Evolutionary conservation across 2,113 vertebrate genomes (phyloP).

Genomic region (Tapirus terrestris): DNA sequence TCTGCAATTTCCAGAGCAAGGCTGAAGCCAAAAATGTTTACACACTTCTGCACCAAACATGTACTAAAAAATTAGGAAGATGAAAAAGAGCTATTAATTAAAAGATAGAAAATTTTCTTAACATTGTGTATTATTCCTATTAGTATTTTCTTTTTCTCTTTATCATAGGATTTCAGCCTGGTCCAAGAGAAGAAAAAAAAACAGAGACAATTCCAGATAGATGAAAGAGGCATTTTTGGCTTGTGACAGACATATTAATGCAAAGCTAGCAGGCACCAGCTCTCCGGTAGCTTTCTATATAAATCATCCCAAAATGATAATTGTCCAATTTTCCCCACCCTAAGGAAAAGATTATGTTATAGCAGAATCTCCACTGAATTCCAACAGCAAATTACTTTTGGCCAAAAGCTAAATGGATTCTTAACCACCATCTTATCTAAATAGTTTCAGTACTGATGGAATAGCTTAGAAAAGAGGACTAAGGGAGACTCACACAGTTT

Average conservation of each 20-base stretch:
- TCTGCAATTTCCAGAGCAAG: conserved; percentile 33
- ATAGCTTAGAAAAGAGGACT: neutral
- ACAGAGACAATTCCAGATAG: conserved; percentile 26
- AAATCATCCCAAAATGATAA: conserved; percentile 63
- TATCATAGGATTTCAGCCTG: neutral
- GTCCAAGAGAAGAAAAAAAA: conserved; percentile 41
- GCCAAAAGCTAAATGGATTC: conserved; percentile 63
- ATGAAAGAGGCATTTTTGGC: conserved; percentile 7
- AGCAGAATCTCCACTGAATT: conserved; percentile 61
- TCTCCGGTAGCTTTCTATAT: neutral
- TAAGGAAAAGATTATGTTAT: conserved; percentile 47
- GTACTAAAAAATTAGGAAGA: neutral
- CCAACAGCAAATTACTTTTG: conserved; percentile 66
- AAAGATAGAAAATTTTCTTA: neutral
- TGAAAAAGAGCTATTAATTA: neutral
- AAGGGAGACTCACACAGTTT: neutral
- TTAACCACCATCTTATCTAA: conserved; percentile 50
- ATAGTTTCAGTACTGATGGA: conserved; percentile 22
- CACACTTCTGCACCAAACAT: neutral
- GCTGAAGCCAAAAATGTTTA: neutral
- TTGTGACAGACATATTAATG: neutral
- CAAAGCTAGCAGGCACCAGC: neutral
- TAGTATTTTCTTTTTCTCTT: conserved; percentile 6
- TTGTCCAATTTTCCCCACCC: conserved; percentile 62
- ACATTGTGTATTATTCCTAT: neutral